Evolutionary conservation across 2,113 vertebrate species (phyloP).

Genomic region (Pluvialis apricaria): DNA sequence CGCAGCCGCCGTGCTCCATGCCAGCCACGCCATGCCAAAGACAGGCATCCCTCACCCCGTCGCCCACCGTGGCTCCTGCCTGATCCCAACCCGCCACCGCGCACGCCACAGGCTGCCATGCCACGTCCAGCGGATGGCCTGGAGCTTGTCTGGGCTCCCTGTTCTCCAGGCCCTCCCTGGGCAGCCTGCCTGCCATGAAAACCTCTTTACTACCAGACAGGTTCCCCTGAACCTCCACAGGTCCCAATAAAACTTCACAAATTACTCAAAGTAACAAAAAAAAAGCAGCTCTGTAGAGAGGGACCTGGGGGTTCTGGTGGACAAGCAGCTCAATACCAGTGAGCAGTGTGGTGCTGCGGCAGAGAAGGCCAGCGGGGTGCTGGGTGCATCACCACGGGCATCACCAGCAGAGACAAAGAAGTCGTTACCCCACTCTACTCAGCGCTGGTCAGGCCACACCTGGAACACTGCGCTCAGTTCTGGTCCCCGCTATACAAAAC

Average conservation of each 20-base stretch:
- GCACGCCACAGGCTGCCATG: too few relatives aligned
- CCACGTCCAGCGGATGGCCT: accelerated
- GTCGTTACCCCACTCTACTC: not conserved
- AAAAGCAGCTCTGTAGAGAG: not conserved
- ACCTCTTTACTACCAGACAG: not conserved
- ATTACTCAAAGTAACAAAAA: not conserved
- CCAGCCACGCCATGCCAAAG: not conserved
- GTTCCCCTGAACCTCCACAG: not conserved
- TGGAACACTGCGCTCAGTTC: not conserved
- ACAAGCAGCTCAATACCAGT: not conserved
- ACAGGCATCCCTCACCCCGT: not conserved
- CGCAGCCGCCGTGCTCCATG: accelerated
- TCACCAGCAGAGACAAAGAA: not conserved
- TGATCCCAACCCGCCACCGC: not conserved
- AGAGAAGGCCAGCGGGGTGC: not conserved
- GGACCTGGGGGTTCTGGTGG: not conserved
- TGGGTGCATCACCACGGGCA: not conserved
- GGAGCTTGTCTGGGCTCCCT: too few relatives aligned
- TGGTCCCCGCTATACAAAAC: not conserved
- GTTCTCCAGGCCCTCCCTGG: not conserved
- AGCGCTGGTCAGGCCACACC: not conserved
- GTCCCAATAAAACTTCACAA: not conserved
- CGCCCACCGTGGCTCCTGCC: too few relatives aligned
- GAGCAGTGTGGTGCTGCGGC: not conserved
- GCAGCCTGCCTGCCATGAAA: not conserved